A percentile compares a stretch with the other conserved stretches of the same genome.
Evolutionary conservation across 2,113 vertebrate genomes (phyloP).

Genomic region (Chloebia gouldiae): DNA sequence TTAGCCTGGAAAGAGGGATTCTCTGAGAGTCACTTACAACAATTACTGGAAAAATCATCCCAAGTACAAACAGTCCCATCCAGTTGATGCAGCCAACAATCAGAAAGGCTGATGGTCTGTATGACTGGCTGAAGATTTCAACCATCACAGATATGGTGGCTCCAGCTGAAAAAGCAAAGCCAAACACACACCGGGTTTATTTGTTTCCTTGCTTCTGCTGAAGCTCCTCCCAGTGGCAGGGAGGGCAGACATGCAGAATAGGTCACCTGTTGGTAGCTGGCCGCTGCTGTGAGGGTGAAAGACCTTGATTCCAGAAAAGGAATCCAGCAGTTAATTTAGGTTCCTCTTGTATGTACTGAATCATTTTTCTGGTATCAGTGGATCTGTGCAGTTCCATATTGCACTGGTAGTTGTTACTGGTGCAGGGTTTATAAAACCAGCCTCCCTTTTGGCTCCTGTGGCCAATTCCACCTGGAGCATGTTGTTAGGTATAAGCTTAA

Average conservation of each 20-base stretch:
- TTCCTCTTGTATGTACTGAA: not conserved
- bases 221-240: not conserved
- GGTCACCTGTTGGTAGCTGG: not conserved
- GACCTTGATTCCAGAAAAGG: not conserved
- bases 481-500: not conserved
- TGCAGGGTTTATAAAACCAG: not conserved
- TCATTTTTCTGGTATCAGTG: not conserved
- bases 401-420: not conserved
- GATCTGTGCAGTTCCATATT: not conserved
- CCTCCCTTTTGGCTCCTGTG: not conserved
- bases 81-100: constrained; percentile 70
- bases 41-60: constrained; percentile 69
- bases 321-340: not conserved
- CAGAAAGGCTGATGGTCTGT: constrained; percentile 70
- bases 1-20: not conserved
- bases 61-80: constrained; percentile 68
- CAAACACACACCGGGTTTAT: not conserved
- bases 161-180: constrained; percentile 45
- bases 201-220: not conserved
- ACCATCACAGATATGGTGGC: constrained; percentile 59
- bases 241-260: not conserved
- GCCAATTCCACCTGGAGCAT: not conserved
- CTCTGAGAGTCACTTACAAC: constrained; percentile 57
- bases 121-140: constrained; percentile 73
- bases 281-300: not conserved